Evolutionary conservation across 2,888 invertebrate species (phyloP), one percentile per base, ranked within the genome.

Genomic region (Leucophenga montana): DNA sequence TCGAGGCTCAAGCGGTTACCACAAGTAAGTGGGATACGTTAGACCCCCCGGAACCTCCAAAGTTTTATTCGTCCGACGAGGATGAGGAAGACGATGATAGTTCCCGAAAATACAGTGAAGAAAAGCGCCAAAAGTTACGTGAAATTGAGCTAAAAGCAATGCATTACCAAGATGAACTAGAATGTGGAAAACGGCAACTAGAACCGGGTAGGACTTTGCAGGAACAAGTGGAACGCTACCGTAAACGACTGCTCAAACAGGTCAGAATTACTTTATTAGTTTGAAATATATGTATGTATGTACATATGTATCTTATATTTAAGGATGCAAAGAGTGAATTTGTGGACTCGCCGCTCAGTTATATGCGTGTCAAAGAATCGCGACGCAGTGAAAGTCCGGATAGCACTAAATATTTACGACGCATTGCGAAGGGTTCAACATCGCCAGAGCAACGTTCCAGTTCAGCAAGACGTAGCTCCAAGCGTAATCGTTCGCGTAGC

Each of bases 101-200:
- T 77, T 71, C 80, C 0, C 74, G 93, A 14, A 92, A 92, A 84
- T 91, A 90, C 77, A 91, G 91, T 68, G 93, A 93, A 85, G 93
- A 94, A 84, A 91, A 93, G 79, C 92, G 96, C 59, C 92, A 91
- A 76, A 92, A 93, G 83, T 89, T 96, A 70, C 91, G 98, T 27
- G 98, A 98, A 88, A 95, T 99, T 82, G 99, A 99, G 90, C 93
- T 98, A 77, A 96, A 97, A 90, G 95, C 96, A 67, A 92, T 98
- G 90, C 95, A 96, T 87, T 98, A 97, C 90, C 97, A 97, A 89
- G 98, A 98, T 90, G 98, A 98, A 88, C 89, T 98, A 79, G 98
- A 98, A 90, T 93, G 94, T 2, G 97, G 97, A 0, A 91, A 92
- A 80, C 91, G 94, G 71, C 91, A 91, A 46, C 86, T 94, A 22